phyloP scores from a whole-genome alignment of 2,888 invertebrate genomes.

The Dynastes hyllus region DNA sequence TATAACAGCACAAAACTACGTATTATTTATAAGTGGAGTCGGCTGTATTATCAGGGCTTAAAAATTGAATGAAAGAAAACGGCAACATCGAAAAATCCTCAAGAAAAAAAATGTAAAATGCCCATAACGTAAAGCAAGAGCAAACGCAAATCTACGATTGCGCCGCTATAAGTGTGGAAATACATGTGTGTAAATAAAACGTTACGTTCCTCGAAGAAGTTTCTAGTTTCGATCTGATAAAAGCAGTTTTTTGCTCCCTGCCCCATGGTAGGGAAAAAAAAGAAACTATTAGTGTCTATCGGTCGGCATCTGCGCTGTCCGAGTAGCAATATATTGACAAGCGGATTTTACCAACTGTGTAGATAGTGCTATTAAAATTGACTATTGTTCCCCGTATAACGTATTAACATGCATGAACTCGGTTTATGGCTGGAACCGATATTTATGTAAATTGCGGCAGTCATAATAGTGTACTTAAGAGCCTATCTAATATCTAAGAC shows the following conservation, averaged over 20 bases:
- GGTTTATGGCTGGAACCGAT: conserved; percentile 42
- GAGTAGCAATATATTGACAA: conserved; percentile 54
- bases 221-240: conserved; percentile 49
- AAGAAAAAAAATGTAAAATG: neutral
- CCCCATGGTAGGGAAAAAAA: conserved; percentile 48
- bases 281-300: conserved; percentile 54
- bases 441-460: conserved; percentile 47
- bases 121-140: too few relatives aligned
- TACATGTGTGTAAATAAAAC: conserved; percentile 47
- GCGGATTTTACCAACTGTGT: conserved; percentile 49
- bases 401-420: conserved; percentile 46
- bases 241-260: conserved; percentile 43
- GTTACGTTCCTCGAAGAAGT: conserved; percentile 48
- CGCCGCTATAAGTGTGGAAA: conserved; percentile 13
- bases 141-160: neutral
- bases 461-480: conserved; percentile 39
- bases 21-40: too few relatives aligned
- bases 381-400: conserved; percentile 48
- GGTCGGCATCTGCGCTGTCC: conserved; percentile 54
- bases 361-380: conserved; percentile 49
- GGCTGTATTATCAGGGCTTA: too few relatives aligned
- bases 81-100: neutral
- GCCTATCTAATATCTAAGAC: conserved; percentile 13
- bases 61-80: neutral
- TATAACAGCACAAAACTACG: too few relatives aligned